Conservation (phyloP, 1,140 invertebrate species). For the Chionoecetes opilio region DNA sequence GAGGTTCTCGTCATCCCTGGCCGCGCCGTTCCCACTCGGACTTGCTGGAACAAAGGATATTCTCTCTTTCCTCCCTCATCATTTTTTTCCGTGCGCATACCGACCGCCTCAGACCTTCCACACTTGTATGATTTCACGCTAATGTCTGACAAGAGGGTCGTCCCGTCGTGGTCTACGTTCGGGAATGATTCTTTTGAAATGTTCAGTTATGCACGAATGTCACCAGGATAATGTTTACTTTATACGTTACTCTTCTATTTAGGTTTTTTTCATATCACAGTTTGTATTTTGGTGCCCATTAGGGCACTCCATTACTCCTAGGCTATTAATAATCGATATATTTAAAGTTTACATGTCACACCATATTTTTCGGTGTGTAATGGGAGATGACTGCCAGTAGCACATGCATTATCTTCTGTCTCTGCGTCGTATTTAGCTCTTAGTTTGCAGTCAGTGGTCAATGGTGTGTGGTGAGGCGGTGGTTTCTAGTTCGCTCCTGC, state of each 20-base stretch:
- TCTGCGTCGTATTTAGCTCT: neutral
- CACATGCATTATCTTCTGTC: constrained; percentile 19
- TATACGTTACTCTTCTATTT: neutral
- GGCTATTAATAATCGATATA: neutral
- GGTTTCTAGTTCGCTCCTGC: constrained; percentile 1
- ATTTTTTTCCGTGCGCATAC: constrained; percentile 32
- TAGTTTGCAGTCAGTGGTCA: neutral
- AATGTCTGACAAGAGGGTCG: constrained; percentile 5
- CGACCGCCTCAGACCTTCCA: neutral
- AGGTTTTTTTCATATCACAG: neutral
- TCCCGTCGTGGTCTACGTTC: neutral
- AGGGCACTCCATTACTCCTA: neutral
- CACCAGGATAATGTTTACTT: neutral
- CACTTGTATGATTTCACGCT: constrained; percentile 28
- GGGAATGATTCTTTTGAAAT: neutral
- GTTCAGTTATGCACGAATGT: neutral
- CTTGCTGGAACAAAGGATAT: constrained; percentile 35
- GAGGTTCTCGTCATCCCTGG: neutral
- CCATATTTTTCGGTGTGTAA: neutral
- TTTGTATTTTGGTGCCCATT: neutral
- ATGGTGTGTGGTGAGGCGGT: constrained; percentile 22
- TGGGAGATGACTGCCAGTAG: constrained; percentile 3
- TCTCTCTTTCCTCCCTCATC: neutral
- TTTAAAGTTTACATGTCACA: neutral
- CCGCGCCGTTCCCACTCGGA: constrained; percentile 1